A percentile compares a stretch with the other conserved stretches of the same genome.
phyloP scores from a whole-genome alignment of 1,140 invertebrate species.

The Acromyrmex charruanus region DNA sequence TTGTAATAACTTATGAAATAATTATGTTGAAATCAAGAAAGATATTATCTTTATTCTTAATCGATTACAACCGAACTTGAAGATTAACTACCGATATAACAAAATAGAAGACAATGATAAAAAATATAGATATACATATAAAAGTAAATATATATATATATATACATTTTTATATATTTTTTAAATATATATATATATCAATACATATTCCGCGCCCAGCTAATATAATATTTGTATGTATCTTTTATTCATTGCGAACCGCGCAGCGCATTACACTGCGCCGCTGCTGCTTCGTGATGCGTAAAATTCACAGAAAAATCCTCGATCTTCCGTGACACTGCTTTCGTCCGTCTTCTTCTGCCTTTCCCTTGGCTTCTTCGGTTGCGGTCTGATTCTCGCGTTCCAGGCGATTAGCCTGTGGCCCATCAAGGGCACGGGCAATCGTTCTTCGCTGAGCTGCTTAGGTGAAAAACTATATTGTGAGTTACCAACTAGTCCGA shows the following conservation, averaged over 20 bases:
- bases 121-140: no score
- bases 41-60: background rate
- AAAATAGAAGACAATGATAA: background rate
- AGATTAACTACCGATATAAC: constrained; percentile 5
- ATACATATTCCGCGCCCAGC: background rate
- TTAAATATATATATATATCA: background rate
- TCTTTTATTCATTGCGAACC: constrained; percentile 54
- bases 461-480: constrained; percentile 30
- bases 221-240: constrained; percentile 19
- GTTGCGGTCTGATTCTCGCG: constrained; percentile 52
- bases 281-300: constrained; percentile 35
- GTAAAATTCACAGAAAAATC: constrained; percentile 58
- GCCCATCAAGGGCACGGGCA: constrained; percentile 42
- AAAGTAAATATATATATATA: no score
- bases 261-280: background rate
- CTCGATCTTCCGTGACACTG: constrained; percentile 50
- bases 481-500: constrained; percentile 40
- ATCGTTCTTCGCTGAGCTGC: background rate
- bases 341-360: constrained; percentile 18
- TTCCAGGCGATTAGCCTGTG: constrained; percentile 67
- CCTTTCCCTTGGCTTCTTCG: constrained; percentile 34
- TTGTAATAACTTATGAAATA: no score
- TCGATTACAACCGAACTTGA: background rate
- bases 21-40: background rate
- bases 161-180: no score